A percentile compares a stretch with the other conserved stretches of the same genome.
Evolutionary conservation across 2,888 invertebrate genomes (phyloP).

Genomic region (Eristalinus aeneus): DNA sequence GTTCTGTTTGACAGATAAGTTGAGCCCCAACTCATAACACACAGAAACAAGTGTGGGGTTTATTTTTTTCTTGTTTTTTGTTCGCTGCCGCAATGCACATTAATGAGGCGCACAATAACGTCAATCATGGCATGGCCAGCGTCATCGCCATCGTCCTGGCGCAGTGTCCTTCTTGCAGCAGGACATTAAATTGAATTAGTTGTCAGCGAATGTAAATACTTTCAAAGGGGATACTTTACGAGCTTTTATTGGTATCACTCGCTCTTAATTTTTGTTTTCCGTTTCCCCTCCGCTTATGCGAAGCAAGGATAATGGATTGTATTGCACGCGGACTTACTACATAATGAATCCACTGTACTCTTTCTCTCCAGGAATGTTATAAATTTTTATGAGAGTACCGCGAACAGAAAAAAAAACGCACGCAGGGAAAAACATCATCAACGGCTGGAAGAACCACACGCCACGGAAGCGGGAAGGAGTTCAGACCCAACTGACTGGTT

Average conservation of each 20-base stretch:
- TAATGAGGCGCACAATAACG: conserved; percentile 64
- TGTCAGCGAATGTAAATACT: conserved; percentile 57
- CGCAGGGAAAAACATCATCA: conserved; percentile 1
- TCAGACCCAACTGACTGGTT: neutral
- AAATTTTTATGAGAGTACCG: conserved; percentile 50
- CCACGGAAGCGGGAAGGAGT: neutral
- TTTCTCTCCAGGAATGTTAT: conserved; percentile 35
- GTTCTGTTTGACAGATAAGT: conserved; percentile 13
- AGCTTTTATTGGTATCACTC: conserved; percentile 36
- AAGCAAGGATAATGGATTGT: conserved; percentile 55
- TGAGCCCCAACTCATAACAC: conserved; percentile 12
- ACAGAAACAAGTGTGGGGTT: conserved; percentile 28
- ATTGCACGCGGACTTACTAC: conserved; percentile 34
- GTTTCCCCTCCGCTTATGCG: neutral
- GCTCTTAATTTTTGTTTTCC: neutral
- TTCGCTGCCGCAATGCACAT: conserved; percentile 40
- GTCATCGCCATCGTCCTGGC: no score
- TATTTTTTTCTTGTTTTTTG: neutral
- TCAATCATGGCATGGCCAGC: neutral
- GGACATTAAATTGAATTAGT: conserved; percentile 66
- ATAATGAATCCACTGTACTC: conserved; percentile 25
- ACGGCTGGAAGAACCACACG: conserved; percentile 30
- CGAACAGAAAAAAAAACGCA: conserved; percentile 22
- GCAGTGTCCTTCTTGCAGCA: conserved; percentile 14
- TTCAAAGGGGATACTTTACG: conserved; percentile 50